These are phyloP conservation scores for Meloidogyne exigua DNA, from an alignment of 1,140 invertebrate species.

Conservation along the genomic window DNA sequence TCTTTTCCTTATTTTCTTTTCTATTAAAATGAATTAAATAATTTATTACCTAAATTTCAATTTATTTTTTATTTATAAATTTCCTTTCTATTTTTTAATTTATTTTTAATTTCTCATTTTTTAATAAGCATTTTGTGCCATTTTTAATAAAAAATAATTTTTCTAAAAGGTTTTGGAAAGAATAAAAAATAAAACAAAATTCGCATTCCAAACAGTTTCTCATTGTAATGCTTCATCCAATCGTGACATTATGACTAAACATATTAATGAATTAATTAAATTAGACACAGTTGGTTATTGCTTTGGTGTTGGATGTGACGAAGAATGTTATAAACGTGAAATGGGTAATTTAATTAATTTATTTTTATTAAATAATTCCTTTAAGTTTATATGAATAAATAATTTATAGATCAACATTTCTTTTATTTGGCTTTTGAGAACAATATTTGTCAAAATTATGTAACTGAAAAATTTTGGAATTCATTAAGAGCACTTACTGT, in stretches of 20 bases:
- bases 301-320: neutral
- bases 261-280: neutral
- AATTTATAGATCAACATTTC: slow-evolving; percentile 34
- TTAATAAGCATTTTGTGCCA: too few species aligned
- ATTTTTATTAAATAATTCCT: neutral
- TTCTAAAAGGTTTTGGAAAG: neutral
- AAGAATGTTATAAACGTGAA: slow-evolving; percentile 1
- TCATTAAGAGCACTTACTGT: slow-evolving; percentile 11
- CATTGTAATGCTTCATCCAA: slow-evolving; percentile 17
- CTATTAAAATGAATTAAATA: too few species aligned
- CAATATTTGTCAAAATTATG: slow-evolving; percentile 60
- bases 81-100: too few species aligned
- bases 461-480: slow-evolving; percentile 62
- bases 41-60: too few species aligned
- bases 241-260: slow-evolving; percentile 6
- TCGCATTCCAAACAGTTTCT: slow-evolving; percentile 18
- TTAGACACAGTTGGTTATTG: slow-evolving; percentile 14
- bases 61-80: too few species aligned
- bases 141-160: neutral
- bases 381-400: neutral
- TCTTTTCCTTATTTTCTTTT: too few species aligned
- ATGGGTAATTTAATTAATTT: neutral
- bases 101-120: too few species aligned
- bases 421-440: slow-evolving; percentile 64
- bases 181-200: slow-evolving; percentile 2